phyloP scores from a whole-genome alignment of 2,113 vertebrate genomes.

The Xiphias gladius region DNA sequence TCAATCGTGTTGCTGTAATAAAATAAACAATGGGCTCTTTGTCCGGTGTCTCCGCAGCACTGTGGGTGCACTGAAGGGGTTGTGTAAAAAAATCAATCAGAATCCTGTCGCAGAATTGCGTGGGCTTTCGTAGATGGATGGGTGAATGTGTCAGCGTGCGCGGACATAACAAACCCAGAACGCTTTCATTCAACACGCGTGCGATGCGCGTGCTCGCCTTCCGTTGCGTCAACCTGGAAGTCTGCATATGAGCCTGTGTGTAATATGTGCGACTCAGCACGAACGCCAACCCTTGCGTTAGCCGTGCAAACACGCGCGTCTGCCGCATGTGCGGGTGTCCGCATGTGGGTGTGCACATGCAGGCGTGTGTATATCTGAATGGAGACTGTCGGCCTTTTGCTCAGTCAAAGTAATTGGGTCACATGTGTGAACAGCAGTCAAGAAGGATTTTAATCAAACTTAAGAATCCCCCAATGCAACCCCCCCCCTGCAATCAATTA shows the following conservation, averaged over 20 bases:
- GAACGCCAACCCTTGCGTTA: not conserved
- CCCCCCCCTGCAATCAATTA: conserved; percentile 59
- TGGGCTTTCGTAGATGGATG: conserved; percentile 10
- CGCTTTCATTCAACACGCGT: not conserved
- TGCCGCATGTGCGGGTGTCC: conserved; percentile 10
- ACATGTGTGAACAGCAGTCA: conserved; percentile 76
- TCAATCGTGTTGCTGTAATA: conserved; percentile 53
- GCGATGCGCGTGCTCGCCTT: not conserved
- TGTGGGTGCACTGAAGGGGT: conserved; percentile 21
- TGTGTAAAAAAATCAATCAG: conserved; percentile 65
- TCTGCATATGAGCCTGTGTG: not conserved
- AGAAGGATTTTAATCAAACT: conserved; percentile 75
- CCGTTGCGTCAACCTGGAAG: not conserved
- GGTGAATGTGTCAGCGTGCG: conserved; percentile 15
- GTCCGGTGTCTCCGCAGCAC: conserved; percentile 44
- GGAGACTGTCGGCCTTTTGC: conserved; percentile 38
- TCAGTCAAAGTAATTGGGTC: conserved; percentile 68
- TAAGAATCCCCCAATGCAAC: conserved; percentile 60
- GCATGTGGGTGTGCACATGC: not conserved
- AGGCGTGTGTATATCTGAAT: conserved; percentile 2
- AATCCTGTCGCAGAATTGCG: conserved; percentile 33
- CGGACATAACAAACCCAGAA: not conserved
- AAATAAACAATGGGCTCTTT: conserved; percentile 62
- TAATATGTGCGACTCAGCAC: not conserved
- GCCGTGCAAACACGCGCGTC: conserved; percentile 2